Conservation (phyloP, 2,888 invertebrate species). For the Tachina fera region DNA sequence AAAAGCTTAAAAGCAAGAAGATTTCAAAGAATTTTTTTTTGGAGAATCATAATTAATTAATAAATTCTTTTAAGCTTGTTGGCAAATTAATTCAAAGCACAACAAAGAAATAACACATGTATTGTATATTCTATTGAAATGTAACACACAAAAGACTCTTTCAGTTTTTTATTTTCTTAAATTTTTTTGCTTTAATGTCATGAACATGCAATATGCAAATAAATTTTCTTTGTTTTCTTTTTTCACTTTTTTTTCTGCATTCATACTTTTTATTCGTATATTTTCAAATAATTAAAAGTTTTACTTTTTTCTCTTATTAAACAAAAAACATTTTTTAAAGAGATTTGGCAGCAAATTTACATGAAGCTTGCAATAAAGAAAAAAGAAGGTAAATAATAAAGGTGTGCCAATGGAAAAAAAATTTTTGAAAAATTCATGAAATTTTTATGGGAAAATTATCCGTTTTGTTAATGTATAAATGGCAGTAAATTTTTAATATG, state of each 20-base stretch:
- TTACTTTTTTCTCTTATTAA: conserved; percentile 4
- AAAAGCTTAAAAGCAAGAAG: no score
- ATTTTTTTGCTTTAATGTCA: conserved; percentile 36
- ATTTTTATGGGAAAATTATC: not conserved
- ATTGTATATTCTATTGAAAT: conserved; percentile 4
- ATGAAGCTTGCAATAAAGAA: not conserved
- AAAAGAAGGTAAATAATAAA: conserved; percentile 33
- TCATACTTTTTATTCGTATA: not conserved
- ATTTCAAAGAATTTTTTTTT: no score
- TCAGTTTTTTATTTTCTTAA: not conserved
- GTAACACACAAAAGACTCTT: not conserved
- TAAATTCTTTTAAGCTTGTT: not conserved
- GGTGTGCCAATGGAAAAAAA: conserved; percentile 50
- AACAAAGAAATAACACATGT: conserved; percentile 7
- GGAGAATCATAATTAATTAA: not conserved
- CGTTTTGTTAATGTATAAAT: not conserved
- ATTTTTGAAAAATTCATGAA: not conserved
- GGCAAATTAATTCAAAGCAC: not conserved
- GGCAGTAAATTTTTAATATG: not conserved
- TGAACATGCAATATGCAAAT: conserved; percentile 73
- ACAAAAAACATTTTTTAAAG: conserved; percentile 21
- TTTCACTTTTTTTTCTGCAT: conserved; percentile 1
- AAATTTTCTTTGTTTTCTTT: conserved; percentile 64
- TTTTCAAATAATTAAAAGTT: conserved; percentile 68
- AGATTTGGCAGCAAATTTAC: conserved; percentile 9